A percentile compares a stretch with the other conserved stretches of the same genome.
These are phyloP conservation scores for Sebastes trivittatus DNA, from an alignment of 2,797 vertebrate genomes.

Conservation along the genomic window DNA sequence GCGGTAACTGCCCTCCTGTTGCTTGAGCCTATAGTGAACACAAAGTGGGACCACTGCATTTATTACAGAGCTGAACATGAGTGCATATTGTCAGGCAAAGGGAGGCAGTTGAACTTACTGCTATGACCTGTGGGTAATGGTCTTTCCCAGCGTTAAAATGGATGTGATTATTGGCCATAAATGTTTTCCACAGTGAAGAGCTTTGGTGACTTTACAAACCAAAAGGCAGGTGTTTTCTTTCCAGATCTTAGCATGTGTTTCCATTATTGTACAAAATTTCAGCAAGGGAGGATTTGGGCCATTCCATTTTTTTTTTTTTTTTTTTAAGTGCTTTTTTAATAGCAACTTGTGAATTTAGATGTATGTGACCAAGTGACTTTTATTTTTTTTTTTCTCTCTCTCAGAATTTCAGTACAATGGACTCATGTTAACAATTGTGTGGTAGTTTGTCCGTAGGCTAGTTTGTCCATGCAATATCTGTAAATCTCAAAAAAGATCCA, in stretches of 20 bases:
- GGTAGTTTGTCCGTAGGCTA: slow-evolving; percentile 42
- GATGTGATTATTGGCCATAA: slow-evolving; percentile 2
- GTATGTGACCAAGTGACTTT: slow-evolving; percentile 53
- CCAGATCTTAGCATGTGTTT: slow-evolving; percentile 29
- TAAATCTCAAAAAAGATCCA: slow-evolving; percentile 7
- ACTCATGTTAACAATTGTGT: slow-evolving; percentile 33
- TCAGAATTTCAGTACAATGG: slow-evolving; percentile 26
- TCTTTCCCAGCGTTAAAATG: slow-evolving; percentile 11
- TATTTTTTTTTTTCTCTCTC: background rate
- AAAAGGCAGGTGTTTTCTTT: slow-evolving; percentile 20
- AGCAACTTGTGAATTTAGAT: slow-evolving; percentile 52
- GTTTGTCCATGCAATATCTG: slow-evolving; percentile 30
- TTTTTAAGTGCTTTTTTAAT: slow-evolving; percentile 47
- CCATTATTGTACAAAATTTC: slow-evolving; percentile 25
- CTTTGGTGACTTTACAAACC: slow-evolving; percentile 16
- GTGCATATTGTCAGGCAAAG: slow-evolving; percentile 5
- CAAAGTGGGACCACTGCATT: slow-evolving; percentile 18
- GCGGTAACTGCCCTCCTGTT: slow-evolving; percentile 53
- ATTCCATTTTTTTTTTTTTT: background rate
- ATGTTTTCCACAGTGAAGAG: background rate
- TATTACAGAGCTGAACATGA: background rate
- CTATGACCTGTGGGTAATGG: slow-evolving; percentile 70
- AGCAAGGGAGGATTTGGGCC: slow-evolving; percentile 8
- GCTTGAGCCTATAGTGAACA: background rate
- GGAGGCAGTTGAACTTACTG: slow-evolving; percentile 45